Conservation (phyloP, 2,888 invertebrate genomes). For the Thysanoteuthis rhombus region DNA sequence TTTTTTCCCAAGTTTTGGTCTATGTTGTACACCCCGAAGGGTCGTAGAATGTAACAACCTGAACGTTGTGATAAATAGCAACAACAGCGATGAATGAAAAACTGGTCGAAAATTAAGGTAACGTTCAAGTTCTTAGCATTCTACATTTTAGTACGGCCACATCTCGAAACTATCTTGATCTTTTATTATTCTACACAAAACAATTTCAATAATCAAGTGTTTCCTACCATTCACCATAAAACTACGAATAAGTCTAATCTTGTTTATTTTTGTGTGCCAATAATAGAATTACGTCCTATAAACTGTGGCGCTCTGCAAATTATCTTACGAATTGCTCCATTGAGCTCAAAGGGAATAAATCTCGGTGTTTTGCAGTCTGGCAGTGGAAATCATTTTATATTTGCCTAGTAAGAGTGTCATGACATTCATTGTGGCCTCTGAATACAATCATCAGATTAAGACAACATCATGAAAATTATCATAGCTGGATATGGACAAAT, state of each 20-base stretch:
- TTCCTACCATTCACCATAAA: not conserved
- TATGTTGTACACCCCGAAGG: no score
- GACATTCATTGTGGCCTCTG: not conserved
- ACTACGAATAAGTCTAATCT: not conserved
- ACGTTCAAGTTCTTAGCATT: not conserved
- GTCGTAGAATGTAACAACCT: no score
- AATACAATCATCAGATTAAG: slow-evolving; percentile 12
- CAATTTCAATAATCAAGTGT: not conserved
- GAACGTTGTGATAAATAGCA: no score
- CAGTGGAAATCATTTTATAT: not conserved
- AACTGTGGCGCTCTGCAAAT: not conserved
- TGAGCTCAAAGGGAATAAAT: not conserved
- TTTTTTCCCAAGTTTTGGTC: no score
- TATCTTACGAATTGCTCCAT: not conserved
- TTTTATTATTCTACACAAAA: not conserved
- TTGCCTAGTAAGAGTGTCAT: not conserved
- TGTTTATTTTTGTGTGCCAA: not conserved
- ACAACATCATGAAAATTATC: slow-evolving; percentile 12
- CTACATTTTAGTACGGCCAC: not conserved
- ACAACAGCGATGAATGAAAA: not conserved
- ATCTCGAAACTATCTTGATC: not conserved
- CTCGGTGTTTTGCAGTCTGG: not conserved
- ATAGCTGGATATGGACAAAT: not conserved
- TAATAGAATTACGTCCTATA: not conserved
- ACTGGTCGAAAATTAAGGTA: not conserved